Conservation (phyloP, 2,888 invertebrate genomes). For the Pseudolycoriella hygida region DNA sequence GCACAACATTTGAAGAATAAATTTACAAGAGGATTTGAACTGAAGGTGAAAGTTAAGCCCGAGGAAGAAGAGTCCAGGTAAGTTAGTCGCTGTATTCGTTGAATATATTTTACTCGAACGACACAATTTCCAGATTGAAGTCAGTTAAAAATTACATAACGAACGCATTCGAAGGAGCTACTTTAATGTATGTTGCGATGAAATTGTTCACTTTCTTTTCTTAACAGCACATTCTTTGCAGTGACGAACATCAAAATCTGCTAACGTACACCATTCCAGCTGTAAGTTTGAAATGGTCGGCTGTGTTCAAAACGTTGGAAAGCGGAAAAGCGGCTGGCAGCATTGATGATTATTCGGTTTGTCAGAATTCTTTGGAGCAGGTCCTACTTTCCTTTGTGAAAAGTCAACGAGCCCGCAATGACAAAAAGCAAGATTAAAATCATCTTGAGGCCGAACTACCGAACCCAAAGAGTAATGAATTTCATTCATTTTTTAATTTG, state of each 20-base stretch:
- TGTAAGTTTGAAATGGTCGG: conserved; percentile 41
- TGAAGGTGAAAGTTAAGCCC: conserved; percentile 29
- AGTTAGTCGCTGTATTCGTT: too few species aligned
- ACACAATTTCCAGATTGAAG: too few species aligned
- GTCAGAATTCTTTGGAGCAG: conserved; percentile 67
- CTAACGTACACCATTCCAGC: conserved; percentile 48
- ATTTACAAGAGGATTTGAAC: conserved; percentile 32
- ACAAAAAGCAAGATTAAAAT: too few species aligned
- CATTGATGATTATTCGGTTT: conserved; percentile 62
- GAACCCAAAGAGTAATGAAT: too few species aligned
- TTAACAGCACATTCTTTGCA: conserved; percentile 14
- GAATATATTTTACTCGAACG: too few species aligned
- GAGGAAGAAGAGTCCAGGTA: too few species aligned
- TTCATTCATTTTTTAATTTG: too few species aligned
- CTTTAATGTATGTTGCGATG: not conserved
- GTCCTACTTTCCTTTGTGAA: conserved; percentile 54
- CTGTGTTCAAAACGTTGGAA: conserved; percentile 54
- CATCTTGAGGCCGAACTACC: too few species aligned
- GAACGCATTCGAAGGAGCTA: not conserved
- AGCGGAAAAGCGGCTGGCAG: conserved; percentile 34
- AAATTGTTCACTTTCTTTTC: not conserved
- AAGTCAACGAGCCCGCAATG: conserved; percentile 21
- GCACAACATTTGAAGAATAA: conserved; percentile 61
- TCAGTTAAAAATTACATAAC: not conserved
- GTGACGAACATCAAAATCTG: conserved; percentile 53